Percentiles rank a stretch among this genome's conserved stretches.
Conservation (phyloP, 2,888 invertebrate genomes). For the Dolichopus griseipennis region DNA sequence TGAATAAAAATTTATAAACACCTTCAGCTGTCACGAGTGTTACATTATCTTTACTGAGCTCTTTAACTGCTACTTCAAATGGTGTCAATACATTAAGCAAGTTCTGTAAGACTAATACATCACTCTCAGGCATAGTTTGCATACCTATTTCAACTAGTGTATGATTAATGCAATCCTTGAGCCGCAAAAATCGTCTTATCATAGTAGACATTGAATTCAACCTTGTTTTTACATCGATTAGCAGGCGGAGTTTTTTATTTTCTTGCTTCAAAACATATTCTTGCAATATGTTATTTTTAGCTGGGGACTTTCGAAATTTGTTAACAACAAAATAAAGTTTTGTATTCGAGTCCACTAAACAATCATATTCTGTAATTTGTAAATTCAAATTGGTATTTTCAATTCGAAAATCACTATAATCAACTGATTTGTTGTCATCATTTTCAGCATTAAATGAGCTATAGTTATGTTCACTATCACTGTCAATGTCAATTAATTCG, state of each 20-base stretch:
- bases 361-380: slow-evolving; percentile 8
- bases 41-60: slow-evolving; percentile 9
- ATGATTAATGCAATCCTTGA: slow-evolving; percentile 12
- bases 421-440: neutral
- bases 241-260: slow-evolving; percentile 12
- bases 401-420: neutral
- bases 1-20: slow-evolving; percentile 10
- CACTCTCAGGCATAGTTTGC: too few species aligned
- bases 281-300: slow-evolving; percentile 12
- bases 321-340: slow-evolving; percentile 3
- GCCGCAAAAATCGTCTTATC: slow-evolving; percentile 10
- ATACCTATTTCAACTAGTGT: too few species aligned
- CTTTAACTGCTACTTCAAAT: slow-evolving; percentile 9
- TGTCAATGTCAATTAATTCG: slow-evolving; percentile 2
- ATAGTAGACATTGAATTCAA: slow-evolving; percentile 12
- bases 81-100: neutral
- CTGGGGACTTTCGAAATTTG: slow-evolving; percentile 12
- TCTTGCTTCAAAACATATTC: slow-evolving; percentile 12
- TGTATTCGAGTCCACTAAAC: slow-evolving; percentile 5
- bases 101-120: too few species aligned
- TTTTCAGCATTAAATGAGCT: slow-evolving; percentile 2
- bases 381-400: slow-evolving; percentile 5
- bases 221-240: slow-evolving; percentile 13
- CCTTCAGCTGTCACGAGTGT: slow-evolving; percentile 10
- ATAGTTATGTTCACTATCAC: neutral